phyloP scores from a whole-genome alignment of 2,797 vertebrate species.

The Bovichtus diacanthus region DNA sequence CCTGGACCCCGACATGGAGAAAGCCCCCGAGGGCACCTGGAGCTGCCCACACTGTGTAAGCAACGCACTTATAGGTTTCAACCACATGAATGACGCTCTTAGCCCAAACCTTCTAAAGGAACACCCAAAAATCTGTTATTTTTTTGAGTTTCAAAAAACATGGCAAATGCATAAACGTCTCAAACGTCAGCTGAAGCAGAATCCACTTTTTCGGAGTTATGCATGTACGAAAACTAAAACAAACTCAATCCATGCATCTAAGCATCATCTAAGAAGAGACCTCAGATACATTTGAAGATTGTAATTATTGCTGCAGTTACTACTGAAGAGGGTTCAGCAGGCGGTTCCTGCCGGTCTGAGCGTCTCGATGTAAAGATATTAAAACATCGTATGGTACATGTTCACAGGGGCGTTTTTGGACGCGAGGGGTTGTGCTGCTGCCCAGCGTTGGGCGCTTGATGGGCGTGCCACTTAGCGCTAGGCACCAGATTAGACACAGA shows the following conservation, averaged over 20 bases:
- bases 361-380: neutral
- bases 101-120: too few relatives aligned
- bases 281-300: neutral
- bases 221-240: too few relatives aligned
- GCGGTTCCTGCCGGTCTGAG: neutral
- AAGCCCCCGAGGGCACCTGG: conserved; percentile 98
- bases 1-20: conserved; percentile 98
- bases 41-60: conserved; percentile 99
- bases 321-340: too few relatives aligned
- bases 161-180: neutral
- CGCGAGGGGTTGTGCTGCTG: too few relatives aligned
- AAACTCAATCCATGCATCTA: neutral
- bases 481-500: too few relatives aligned
- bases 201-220: too few relatives aligned
- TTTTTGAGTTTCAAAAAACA: neutral
- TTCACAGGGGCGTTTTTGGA: too few relatives aligned
- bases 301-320: too few relatives aligned
- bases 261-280: neutral
- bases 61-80: neutral
- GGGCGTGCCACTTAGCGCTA: too few relatives aligned
- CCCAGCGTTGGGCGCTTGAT: too few relatives aligned
- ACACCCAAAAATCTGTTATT: neutral
- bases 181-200: neutral
- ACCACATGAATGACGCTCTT: too few relatives aligned
- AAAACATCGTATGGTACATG: too few relatives aligned